Percentiles rank a stretch among this genome's conserved stretches.
Conservation (phyloP, 2,797 vertebrate species). For the Austrolebias charrua region DNA sequence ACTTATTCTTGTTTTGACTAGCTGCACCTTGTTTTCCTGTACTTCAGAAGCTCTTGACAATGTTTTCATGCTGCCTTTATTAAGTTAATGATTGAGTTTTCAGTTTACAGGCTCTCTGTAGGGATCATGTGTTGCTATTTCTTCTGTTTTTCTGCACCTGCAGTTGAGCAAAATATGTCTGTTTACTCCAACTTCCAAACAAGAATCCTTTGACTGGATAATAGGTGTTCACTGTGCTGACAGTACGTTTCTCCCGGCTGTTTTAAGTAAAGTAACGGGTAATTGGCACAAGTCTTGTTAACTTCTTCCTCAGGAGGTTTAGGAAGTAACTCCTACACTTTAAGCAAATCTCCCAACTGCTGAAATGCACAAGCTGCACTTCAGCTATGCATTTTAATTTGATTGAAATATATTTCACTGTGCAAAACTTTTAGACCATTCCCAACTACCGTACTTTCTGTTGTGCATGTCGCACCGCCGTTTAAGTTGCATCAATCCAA, state of each 20-base stretch:
- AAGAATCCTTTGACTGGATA: slow-evolving; percentile 59
- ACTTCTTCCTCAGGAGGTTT: slow-evolving; percentile 56
- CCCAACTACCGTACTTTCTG: no score
- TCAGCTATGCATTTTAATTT: background rate
- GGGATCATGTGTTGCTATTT: slow-evolving; percentile 57
- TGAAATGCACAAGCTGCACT: slow-evolving; percentile 14
- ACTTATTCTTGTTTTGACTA: slow-evolving; percentile 38
- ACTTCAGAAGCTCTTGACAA: slow-evolving; percentile 50
- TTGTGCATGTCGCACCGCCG: no score
- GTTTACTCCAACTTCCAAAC: slow-evolving; percentile 43
- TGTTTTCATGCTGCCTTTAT: slow-evolving; percentile 59
- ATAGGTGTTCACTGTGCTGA: slow-evolving; percentile 63
- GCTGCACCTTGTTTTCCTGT: slow-evolving; percentile 35
- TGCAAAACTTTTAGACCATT: no score
- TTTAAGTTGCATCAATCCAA: no score
- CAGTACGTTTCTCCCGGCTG: slow-evolving; percentile 51
- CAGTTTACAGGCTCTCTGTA: slow-evolving; percentile 43
- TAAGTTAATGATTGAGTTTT: slow-evolving; percentile 62
- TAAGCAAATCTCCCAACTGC: slow-evolving; percentile 41
- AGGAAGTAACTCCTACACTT: slow-evolving; percentile 39
- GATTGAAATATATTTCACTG: no score
- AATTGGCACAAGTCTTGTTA: slow-evolving; percentile 67
- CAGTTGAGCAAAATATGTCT: slow-evolving; percentile 52
- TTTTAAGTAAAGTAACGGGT: slow-evolving; percentile 53
- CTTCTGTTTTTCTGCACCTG: slow-evolving; percentile 44